Evolutionary conservation across 2,888 invertebrate genomes (phyloP).

Genomic region (Megastigmus dorsalis): DNA sequence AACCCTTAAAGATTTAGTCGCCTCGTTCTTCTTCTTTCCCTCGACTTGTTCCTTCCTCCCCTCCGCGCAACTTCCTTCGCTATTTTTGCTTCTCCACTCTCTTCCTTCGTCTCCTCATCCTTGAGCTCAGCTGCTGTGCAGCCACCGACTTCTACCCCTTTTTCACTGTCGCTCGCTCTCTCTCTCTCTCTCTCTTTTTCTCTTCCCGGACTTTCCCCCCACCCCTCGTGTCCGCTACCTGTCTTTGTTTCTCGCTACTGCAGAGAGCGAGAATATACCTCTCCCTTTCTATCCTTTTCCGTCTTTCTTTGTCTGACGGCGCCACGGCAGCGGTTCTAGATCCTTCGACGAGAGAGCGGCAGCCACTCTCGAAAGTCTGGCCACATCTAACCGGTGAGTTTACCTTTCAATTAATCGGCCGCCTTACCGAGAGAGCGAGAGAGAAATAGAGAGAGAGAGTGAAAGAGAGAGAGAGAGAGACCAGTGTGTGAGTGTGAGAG

Average conservation of each 20-base stretch:
- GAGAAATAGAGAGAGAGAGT: constrained; percentile 33
- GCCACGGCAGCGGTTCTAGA: background rate
- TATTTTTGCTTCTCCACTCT: background rate
- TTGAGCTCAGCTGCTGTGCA: no score
- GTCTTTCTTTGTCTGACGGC: constrained; percentile 4
- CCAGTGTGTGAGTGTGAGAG: background rate
- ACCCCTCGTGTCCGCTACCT: background rate
- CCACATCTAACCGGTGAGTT: constrained; percentile 69
- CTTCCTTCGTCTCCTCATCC: no score
- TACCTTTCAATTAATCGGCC: constrained; percentile 73
- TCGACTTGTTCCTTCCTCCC: constrained; percentile 10
- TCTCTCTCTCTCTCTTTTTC: background rate
- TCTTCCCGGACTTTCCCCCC: background rate
- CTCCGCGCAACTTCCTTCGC: background rate
- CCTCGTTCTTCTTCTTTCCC: constrained; percentile 17
- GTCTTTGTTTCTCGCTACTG: constrained; percentile 12
- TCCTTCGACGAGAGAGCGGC: constrained; percentile 28
- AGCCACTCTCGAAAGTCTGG: constrained; percentile 67
- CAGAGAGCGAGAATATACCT: constrained; percentile 49
- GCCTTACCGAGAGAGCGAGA: constrained; percentile 59
- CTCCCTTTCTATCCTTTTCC: constrained; percentile 55
- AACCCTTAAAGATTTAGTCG: constrained; percentile 20
- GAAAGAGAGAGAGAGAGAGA: constrained; percentile 4
- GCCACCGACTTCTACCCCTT: no score
- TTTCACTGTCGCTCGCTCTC: no score